phyloP scores from a whole-genome alignment of 2,888 invertebrate genomes.

The Caenorhabditis sp. region DNA sequence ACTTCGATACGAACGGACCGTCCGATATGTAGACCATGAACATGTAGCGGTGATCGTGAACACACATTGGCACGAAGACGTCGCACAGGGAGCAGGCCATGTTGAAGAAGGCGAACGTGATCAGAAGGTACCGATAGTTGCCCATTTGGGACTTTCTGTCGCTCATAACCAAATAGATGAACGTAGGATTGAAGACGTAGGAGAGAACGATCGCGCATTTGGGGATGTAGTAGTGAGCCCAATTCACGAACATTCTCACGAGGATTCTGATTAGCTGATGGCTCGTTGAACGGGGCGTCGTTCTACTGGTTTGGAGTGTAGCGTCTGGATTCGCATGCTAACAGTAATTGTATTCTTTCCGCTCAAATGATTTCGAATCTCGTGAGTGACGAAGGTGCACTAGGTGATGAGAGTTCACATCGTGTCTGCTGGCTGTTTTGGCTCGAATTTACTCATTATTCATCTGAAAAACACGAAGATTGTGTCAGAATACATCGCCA shows the following conservation, averaged over 20 bases:
- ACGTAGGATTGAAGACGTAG: slow-evolving; percentile 10
- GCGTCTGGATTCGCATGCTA: no score
- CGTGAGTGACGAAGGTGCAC: no score
- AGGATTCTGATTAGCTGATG: no score
- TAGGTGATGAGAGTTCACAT: no score
- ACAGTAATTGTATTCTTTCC: no score
- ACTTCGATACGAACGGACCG: slow-evolving; percentile 7
- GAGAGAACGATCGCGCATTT: slow-evolving; percentile 10
- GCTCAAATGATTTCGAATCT: no score
- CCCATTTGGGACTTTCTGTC: slow-evolving; percentile 10
- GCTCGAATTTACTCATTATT: no score
- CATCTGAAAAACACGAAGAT: no score
- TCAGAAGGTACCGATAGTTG: slow-evolving; percentile 6
- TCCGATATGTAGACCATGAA: slow-evolving; percentile 10
- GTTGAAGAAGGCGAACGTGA: slow-evolving; percentile 17
- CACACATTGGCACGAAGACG: slow-evolving; percentile 20
- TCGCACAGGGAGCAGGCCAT: slow-evolving; percentile 9
- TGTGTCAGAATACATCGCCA: no score
- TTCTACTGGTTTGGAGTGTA: no score
- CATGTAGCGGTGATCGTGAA: slow-evolving; percentile 5
- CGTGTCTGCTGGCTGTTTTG: no score
- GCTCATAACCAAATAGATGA: slow-evolving; percentile 1
- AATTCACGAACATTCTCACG: slow-evolving; percentile 18
- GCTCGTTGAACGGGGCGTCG: no score
- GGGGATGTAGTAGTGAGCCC: slow-evolving; percentile 27